A percentile compares a stretch with the other conserved stretches of the same genome.
Evolutionary conservation across 2,113 vertebrate genomes (phyloP).

Genomic region (Phrynocephalus versicolor): DNA sequence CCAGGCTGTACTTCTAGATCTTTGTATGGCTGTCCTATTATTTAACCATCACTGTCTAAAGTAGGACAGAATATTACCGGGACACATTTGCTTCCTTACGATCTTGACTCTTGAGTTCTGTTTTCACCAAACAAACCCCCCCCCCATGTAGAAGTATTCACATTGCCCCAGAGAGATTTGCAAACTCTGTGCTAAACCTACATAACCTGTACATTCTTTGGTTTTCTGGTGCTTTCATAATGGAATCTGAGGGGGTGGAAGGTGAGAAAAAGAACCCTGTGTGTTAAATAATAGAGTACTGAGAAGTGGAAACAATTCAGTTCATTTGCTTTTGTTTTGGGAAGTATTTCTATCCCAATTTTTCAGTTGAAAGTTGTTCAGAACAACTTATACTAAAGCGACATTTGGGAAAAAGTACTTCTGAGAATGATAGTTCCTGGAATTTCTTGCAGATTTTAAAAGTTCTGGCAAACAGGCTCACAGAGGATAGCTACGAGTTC

Average conservation of each 20-base stretch:
- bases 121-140: slow-evolving; percentile 1
- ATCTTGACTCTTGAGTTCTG: neutral
- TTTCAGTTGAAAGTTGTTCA: neutral
- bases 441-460: no score
- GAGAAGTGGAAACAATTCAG: neutral
- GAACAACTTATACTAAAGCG: no score
- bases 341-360: neutral
- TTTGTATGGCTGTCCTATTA: neutral
- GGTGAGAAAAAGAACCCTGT: neutral
- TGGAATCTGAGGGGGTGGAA: neutral
- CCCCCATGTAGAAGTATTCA: neutral
- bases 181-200: neutral
- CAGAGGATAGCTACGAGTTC: no score
- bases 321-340: neutral
- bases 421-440: no score
- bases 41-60: slow-evolving; percentile 4
- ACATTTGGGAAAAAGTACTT: no score
- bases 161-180: neutral
- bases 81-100: neutral
- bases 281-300: neutral
- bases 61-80: neutral
- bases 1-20: neutral
- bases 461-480: no score
- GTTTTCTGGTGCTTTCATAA: neutral
- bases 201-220: neutral